Evolutionary conservation across 1,140 invertebrate species (phyloP), one percentile per base, ranked within the genome.

Genomic region (Zaprionus vittiger): DNA sequence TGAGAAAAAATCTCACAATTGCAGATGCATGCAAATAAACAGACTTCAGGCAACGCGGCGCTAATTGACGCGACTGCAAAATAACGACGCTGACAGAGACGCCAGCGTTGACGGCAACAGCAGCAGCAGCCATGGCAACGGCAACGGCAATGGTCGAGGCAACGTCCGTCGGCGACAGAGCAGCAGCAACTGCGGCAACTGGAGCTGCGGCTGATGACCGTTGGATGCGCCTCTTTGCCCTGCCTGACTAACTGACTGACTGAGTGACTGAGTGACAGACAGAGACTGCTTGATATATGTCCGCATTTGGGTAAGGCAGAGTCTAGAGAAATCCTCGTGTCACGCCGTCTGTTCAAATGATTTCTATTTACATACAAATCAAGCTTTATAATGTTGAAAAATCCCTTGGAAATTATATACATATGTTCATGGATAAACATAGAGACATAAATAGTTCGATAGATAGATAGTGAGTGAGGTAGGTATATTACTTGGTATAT

Each of bases 1-100:
- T 20, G 44, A 17, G 7, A 17, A 7, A 41, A 77, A 73, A 68
- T 77, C 63, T 73, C 70, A 70, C 62, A 77, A 67, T 67, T 73
- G 69, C 57, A 44, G 74, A 70, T 73, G 49, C 71, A 77, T 81
- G 81, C 78, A 90, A 90, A 81, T 84, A 90, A 87, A 87, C 83
- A 87, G 77, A 87, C 70, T 54, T 66, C 62, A 62, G 49, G 49
- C 73, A 75, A 73, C 68, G 70, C 70, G 77, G 64, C 76, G 82
- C 84, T 89, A 89, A 89, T 89, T 87, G 84, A 89, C 77, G 78
- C 84, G 79, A 80, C 85, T 83, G 81, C 84, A 57, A 41, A 77
- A 71, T 49, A 65, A 38, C 55, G 73, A 64, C 60, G 65, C 57
- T 20, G 57, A 68, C 65, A 59, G 55, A 20, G 65, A 68, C 41